These are phyloP conservation scores for Paradoxurus hermaphroditus DNA, from an alignment of 2,113 vertebrate species.

Conservation along the genomic window DNA sequence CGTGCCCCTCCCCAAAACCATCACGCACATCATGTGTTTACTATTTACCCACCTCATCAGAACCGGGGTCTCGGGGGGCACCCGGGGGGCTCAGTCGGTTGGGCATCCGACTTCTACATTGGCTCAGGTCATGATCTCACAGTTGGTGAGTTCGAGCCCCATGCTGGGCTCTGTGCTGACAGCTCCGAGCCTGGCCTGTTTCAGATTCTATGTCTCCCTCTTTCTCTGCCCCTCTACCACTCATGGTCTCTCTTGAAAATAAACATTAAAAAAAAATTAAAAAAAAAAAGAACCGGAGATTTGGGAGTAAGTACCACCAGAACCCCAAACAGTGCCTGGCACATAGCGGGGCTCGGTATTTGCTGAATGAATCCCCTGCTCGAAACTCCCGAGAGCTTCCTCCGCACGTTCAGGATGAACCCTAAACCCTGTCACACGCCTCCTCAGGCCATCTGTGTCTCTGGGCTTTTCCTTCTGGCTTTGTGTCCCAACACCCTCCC, in stretches of 20 bases:
- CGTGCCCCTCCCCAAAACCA: not conserved
- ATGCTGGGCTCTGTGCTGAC: too few relatives aligned
- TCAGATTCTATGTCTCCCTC: too few relatives aligned
- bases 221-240: too few relatives aligned
- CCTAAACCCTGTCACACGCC: accelerated
- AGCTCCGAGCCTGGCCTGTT: too few relatives aligned
- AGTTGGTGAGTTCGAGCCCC: too few relatives aligned
- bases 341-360: accelerated
- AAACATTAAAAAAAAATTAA: too few relatives aligned
- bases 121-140: too few relatives aligned
- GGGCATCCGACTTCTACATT: too few relatives aligned
- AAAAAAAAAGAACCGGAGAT: accelerated
- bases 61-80: too few relatives aligned
- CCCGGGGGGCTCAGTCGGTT: too few relatives aligned
- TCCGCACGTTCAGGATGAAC: not conserved
- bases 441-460: accelerated
- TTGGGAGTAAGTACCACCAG: not conserved
- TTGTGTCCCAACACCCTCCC: too few relatives aligned
- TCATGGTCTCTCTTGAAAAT: too few relatives aligned
- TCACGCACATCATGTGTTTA: not conserved
- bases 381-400: not conserved
- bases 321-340: not conserved
- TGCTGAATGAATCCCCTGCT: not conserved
- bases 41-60: not conserved
- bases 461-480: not conserved